Evolutionary conservation across 37 sponge, comb jelly and placozoan species (phyloP).

Genomic region (Cliona cf. orientalis): DNA sequence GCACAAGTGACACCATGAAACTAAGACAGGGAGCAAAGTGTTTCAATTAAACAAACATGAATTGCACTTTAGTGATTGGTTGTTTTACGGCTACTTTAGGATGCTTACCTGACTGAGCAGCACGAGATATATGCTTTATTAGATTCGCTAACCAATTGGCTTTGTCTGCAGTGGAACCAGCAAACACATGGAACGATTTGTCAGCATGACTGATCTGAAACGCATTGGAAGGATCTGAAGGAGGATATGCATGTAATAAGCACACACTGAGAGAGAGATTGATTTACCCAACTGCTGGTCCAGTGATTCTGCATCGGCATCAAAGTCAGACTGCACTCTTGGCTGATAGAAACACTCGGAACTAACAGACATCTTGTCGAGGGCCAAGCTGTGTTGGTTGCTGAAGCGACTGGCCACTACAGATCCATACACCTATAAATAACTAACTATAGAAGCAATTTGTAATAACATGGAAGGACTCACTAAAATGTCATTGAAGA

Average conservation of each 20-base stretch:
- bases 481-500: slow-evolving; percentile 86
- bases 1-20: no score
- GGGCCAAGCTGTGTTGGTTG: slow-evolving; percentile 71
- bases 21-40: no score
- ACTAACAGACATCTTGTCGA: slow-evolving; percentile 74
- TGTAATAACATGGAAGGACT: slow-evolving; percentile 13
- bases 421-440: slow-evolving; percentile 72
- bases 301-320: slow-evolving; percentile 33
- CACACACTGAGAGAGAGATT: background rate
- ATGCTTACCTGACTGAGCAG: slow-evolving; percentile 18
- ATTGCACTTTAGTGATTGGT: no score
- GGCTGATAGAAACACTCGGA: slow-evolving; percentile 46
- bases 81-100: background rate
- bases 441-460: background rate
- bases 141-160: slow-evolving; percentile 84
- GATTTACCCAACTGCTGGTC: slow-evolving; percentile 37
- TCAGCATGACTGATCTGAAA: slow-evolving; percentile 85
- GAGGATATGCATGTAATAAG: background rate
- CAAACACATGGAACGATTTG: slow-evolving; percentile 89
- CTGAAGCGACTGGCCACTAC: slow-evolving; percentile 59
- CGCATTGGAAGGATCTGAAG: slow-evolving; percentile 66
- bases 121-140: slow-evolving; percentile 59
- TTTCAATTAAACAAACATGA: no score
- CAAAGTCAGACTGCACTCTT: slow-evolving; percentile 18
- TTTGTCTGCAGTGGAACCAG: slow-evolving; percentile 70